Conservation (phyloP, 2,797 vertebrate species). For the Mus spretus region DNA sequence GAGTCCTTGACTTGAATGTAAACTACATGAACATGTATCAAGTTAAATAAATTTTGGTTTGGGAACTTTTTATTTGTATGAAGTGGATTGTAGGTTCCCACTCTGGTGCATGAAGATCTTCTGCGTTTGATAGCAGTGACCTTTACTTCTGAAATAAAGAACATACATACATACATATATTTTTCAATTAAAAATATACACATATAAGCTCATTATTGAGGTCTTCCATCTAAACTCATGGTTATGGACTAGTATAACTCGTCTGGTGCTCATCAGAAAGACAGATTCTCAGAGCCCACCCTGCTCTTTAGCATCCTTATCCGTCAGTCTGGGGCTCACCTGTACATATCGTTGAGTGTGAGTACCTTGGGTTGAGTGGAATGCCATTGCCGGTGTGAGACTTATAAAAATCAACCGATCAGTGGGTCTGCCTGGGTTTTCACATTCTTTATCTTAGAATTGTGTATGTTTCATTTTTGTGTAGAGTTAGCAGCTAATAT, state of each 20-base stretch:
- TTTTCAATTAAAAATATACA: slow-evolving; percentile 33
- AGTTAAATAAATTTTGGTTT: slow-evolving; percentile 70
- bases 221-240: not conserved
- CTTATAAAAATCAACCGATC: not conserved
- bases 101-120: not conserved
- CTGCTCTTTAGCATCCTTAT: not conserved
- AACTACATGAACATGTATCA: slow-evolving; percentile 36
- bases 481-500: slow-evolving; percentile 56
- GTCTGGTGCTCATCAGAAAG: not conserved
- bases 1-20: slow-evolving; percentile 53
- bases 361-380: not conserved
- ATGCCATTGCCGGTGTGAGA: not conserved
- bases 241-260: not conserved
- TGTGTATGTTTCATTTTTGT: not conserved
- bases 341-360: slow-evolving; percentile 9
- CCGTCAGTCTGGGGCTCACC: not conserved
- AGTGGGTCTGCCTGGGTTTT: slow-evolving; percentile 33
- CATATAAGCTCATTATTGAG: not conserved
- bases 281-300: not conserved
- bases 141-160: slow-evolving; percentile 39
- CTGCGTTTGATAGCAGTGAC: slow-evolving; percentile 42
- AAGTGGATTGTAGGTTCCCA: slow-evolving; percentile 60
- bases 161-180: not conserved
- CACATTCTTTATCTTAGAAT: slow-evolving; percentile 41
- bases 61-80: slow-evolving; percentile 56